Evolutionary conservation across 2,113 vertebrate species (phyloP).

Genomic region (Lanius ludovicianus): DNA sequence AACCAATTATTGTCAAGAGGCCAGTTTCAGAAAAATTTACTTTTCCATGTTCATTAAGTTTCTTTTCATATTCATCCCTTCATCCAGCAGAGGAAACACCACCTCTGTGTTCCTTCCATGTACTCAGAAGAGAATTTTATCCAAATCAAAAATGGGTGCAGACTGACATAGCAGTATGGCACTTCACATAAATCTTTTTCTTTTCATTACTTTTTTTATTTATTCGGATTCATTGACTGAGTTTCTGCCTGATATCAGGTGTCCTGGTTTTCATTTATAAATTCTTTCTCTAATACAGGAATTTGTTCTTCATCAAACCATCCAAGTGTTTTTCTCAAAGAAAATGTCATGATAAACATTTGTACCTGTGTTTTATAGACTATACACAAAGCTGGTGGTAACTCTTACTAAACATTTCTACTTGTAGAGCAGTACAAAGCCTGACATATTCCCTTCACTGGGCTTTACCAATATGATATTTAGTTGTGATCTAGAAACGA

Average conservation of each 20-base stretch:
- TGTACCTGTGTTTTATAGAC: background rate
- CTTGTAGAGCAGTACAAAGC: background rate
- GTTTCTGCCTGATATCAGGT: background rate
- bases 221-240: background rate
- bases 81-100: background rate
- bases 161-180: background rate
- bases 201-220: background rate
- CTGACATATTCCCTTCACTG: background rate
- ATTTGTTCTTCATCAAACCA: background rate
- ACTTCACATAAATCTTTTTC: background rate
- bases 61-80: background rate
- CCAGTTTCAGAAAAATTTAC: background rate
- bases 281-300: background rate
- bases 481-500: background rate
- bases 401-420: background rate
- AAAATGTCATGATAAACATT: background rate
- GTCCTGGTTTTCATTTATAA: background rate
- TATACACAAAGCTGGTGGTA: background rate
- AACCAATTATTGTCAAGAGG: background rate
- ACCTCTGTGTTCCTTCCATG: background rate
- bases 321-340: background rate
- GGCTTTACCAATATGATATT: background rate
- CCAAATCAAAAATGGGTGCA: background rate
- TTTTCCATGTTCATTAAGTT: background rate
- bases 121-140: background rate